A percentile compares a stretch with the other conserved stretches of the same genome.
These are phyloP conservation scores for Setophaga coronata DNA, from an alignment of 2,113 vertebrate species.

Conservation along the genomic window DNA sequence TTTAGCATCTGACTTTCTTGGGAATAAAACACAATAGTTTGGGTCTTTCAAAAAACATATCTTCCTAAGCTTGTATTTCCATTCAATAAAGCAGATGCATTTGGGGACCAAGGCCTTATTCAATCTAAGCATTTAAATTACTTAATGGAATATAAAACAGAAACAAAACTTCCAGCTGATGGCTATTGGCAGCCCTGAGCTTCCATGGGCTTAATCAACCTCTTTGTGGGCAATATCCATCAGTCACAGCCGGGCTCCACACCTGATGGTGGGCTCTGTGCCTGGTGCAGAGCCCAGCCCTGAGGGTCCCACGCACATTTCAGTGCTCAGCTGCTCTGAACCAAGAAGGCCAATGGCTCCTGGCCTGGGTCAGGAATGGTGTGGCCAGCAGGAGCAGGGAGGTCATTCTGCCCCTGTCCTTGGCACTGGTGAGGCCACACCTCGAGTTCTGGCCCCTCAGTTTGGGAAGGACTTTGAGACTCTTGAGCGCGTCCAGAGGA, in stretches of 20 bases:
- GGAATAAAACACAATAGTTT: neutral
- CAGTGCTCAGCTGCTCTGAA: neutral
- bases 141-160: neutral
- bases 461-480: neutral
- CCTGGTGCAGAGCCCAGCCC: too few relatives aligned
- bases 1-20: neutral
- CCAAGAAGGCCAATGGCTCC: neutral
- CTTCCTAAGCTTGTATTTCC: neutral
- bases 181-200: neutral
- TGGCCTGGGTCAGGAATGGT: neutral
- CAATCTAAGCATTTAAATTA: neutral
- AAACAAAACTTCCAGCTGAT: neutral
- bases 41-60: neutral
- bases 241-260: neutral
- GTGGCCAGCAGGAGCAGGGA: neutral
- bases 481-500: accelerated
- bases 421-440: neutral
- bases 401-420: neutral
- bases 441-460: accelerated
- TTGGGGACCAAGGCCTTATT: neutral
- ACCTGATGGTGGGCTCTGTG: neutral
- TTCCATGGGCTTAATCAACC: neutral
- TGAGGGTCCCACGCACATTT: accelerated
- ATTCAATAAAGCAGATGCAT: neutral
- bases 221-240: neutral